These are phyloP conservation scores for Lagocephalus sceleratus DNA, from an alignment of 2,797 vertebrate genomes.

Conservation along the genomic window DNA sequence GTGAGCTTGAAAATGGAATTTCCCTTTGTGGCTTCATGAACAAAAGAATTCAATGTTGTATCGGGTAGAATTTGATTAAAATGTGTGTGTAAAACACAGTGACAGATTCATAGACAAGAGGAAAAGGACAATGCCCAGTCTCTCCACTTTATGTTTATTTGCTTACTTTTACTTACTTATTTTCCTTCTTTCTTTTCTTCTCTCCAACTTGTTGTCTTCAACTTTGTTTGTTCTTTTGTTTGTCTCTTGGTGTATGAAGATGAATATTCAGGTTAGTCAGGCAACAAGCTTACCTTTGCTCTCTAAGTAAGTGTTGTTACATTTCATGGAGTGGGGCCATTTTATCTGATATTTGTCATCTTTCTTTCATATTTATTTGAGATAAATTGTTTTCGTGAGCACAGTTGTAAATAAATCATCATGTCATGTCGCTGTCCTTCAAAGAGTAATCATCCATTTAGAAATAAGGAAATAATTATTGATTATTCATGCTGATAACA, in stretches of 20 bases:
- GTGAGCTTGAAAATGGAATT: too few relatives aligned
- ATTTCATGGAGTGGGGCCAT: conserved; percentile 10
- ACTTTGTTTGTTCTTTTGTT: conserved; percentile 62
- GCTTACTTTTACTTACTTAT: conserved; percentile 32
- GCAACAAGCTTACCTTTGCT: conserved; percentile 46
- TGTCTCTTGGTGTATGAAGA: conserved; percentile 67
- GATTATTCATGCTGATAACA: too few relatives aligned
- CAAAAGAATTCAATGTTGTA: too few relatives aligned
- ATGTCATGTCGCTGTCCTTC: background rate
- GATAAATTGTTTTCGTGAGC: background rate
- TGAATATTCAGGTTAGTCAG: conserved; percentile 73
- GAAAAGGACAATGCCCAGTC: conserved; percentile 14
- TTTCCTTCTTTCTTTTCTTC: conserved; percentile 56
- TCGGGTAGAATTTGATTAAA: too few relatives aligned
- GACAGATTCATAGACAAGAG: conserved; percentile 12
- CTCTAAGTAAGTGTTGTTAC: conserved; percentile 28
- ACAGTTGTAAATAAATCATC: background rate
- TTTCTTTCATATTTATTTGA: conserved; percentile 5
- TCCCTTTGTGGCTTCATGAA: too few relatives aligned
- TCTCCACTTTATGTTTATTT: conserved; percentile 27
- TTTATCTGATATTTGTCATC: conserved; percentile 10
- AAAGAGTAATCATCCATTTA: conserved; percentile 1
- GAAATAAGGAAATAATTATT: conserved; percentile 4
- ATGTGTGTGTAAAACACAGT: too few relatives aligned
- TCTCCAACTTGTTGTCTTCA: conserved; percentile 44